Percentiles rank a stretch among this genome's conserved stretches.
phyloP scores from a whole-genome alignment of 2,113 vertebrate species.

The Orycteropus afer region DNA sequence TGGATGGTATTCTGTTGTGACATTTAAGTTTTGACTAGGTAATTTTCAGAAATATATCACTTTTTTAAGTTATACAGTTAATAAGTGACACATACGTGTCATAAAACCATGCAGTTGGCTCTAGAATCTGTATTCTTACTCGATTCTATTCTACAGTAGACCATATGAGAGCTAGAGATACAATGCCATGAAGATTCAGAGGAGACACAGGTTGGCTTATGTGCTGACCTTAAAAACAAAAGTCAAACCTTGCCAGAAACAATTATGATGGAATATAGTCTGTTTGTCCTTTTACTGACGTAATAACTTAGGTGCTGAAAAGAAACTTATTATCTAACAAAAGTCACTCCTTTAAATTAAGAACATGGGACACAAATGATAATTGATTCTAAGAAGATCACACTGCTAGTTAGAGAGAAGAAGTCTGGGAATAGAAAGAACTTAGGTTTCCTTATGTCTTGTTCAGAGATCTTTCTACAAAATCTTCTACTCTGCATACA shows the following conservation, averaged over 20 bases:
- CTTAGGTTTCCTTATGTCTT: slow-evolving; percentile 28
- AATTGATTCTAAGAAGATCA: slow-evolving; percentile 58
- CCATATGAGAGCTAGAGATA: background rate
- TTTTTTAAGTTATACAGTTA: background rate
- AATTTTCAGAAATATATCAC: no score
- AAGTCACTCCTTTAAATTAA: slow-evolving; percentile 47
- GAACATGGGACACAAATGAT: slow-evolving; percentile 26
- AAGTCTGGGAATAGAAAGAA: slow-evolving; percentile 54
- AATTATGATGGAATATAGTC: slow-evolving; percentile 3
- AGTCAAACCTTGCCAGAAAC: background rate
- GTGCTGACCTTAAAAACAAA: slow-evolving; percentile 48
- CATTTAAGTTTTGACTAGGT: background rate
- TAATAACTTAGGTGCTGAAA: slow-evolving; percentile 1
- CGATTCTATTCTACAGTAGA: background rate
- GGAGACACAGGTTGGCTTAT: slow-evolving; percentile 2
- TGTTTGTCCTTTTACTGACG: slow-evolving; percentile 31
- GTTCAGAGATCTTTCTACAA: slow-evolving; percentile 6
- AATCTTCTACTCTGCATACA: background rate
- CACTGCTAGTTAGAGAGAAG: slow-evolving; percentile 48
- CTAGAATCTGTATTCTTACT: background rate
- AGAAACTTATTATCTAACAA: background rate
- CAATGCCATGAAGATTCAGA: background rate
- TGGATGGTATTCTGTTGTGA: background rate
- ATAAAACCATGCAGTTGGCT: background rate
- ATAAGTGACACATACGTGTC: background rate